Percentiles rank a stretch among this genome's conserved stretches.
These are phyloP conservation scores for Labia minor DNA, from an alignment of 2,888 invertebrate genomes.

Conservation along the genomic window DNA sequence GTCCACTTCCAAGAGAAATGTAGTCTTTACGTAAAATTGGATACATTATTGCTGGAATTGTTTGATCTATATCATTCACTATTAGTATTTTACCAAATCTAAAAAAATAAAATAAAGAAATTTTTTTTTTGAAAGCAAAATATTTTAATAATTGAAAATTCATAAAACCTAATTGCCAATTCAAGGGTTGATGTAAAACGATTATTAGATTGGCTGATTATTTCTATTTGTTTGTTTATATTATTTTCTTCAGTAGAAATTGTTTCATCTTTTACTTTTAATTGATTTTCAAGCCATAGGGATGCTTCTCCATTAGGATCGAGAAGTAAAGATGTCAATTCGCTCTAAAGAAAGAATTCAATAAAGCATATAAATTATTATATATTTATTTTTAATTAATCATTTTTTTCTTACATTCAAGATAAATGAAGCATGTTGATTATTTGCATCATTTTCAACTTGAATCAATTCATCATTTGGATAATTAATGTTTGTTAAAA, in stretches of 20 bases:
- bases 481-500: not conserved
- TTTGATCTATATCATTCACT: constrained; percentile 59
- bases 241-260: not conserved
- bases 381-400: not conserved
- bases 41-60: constrained; percentile 47
- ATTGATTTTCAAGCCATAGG: constrained; percentile 65
- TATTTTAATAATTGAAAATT: too few relatives aligned
- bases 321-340: constrained; percentile 61
- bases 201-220: constrained; percentile 63
- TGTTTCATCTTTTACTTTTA: constrained; percentile 35
- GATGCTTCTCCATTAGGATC: constrained; percentile 81
- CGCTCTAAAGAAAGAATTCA: constrained; percentile 24
- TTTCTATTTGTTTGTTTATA: constrained; percentile 52
- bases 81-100: constrained; percentile 86
- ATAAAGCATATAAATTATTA: constrained; percentile 33
- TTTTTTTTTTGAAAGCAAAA: not conserved
- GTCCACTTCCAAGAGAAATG: constrained; percentile 40
- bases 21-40: constrained; percentile 54
- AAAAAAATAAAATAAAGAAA: constrained; percentile 30
- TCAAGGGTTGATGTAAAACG: constrained; percentile 66
- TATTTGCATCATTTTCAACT: not conserved
- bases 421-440: not conserved
- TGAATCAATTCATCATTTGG: not conserved
- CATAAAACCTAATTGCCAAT: constrained; percentile 59
- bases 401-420: not conserved